These are phyloP conservation scores for Phylloscopus collybita DNA, from an alignment of 2,797 vertebrate species.

Conservation along the genomic window DNA sequence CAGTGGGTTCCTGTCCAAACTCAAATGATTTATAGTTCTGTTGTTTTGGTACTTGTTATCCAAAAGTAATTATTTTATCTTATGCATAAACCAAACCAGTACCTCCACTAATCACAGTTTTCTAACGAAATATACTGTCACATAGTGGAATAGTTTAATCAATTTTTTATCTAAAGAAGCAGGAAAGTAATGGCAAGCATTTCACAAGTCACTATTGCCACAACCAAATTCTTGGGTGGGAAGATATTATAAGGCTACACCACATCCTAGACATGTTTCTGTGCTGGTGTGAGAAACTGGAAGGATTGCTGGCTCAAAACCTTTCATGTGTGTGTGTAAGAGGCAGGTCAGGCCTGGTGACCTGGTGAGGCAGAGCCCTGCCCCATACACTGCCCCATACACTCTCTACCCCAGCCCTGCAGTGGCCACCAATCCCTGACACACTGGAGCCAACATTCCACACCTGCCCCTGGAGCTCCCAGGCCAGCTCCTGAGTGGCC, in stretches of 20 bases:
- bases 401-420: not conserved
- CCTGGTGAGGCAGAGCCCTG: not conserved
- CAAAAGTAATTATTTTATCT: not conserved
- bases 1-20: not conserved
- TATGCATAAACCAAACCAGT: not conserved
- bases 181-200: not conserved
- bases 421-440: not conserved
- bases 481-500: not conserved
- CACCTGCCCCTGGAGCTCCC: not conserved
- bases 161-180: not conserved
- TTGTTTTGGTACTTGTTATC: not conserved
- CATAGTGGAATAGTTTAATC: not conserved
- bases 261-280: not conserved
- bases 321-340: not conserved
- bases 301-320: not conserved
- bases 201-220: not conserved
- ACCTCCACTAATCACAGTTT: not conserved
- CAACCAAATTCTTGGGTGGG: not conserved
- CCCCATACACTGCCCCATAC: not conserved
- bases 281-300: not conserved
- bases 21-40: not conserved
- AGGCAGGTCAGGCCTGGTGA: not conserved
- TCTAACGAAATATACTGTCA: not conserved
- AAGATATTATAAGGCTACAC: not conserved
- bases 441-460: rapidly evolving